Percentiles rank a stretch among this genome's conserved stretches.
phyloP scores from a whole-genome alignment of 1,140 invertebrate species.

The Drosophila navojoa region DNA sequence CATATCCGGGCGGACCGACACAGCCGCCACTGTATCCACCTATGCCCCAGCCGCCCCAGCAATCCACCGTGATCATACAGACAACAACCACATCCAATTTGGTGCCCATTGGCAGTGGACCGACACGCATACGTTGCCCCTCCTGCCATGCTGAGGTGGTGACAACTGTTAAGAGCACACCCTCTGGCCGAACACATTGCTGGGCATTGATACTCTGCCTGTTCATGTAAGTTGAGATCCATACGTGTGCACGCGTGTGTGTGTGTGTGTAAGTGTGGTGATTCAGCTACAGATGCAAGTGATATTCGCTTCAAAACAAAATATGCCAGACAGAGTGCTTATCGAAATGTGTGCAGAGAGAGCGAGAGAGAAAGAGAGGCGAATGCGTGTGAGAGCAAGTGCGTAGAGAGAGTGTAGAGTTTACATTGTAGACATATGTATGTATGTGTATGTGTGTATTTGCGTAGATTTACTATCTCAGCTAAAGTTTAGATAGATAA shows the following conservation, averaged over 20 bases:
- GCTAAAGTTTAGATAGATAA: constrained; percentile 62
- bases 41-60: constrained; percentile 59
- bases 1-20: constrained; percentile 57
- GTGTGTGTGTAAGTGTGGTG: not conserved
- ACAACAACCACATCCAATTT: constrained; percentile 69
- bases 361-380: not conserved
- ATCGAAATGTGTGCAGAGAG: constrained; percentile 1
- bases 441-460: constrained; percentile 3
- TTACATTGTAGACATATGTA: not conserved
- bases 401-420: too few species aligned
- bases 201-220: constrained; percentile 86
- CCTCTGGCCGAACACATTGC: constrained; percentile 86
- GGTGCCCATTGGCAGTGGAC: constrained; percentile 83
- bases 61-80: constrained; percentile 84
- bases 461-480: constrained; percentile 53
- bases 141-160: constrained; percentile 85
- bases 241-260: not conserved
- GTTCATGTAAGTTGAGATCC: constrained; percentile 84
- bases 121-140: constrained; percentile 85
- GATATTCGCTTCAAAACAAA: constrained; percentile 25
- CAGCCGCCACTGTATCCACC: constrained; percentile 68
- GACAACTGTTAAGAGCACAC: constrained; percentile 85
- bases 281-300: constrained; percentile 2
- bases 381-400: constrained; percentile 1
- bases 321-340: constrained; percentile 16